These are phyloP conservation scores for Dendropsophus ebraccatus DNA, from an alignment of 2,113 vertebrate species.

Conservation along the genomic window DNA sequence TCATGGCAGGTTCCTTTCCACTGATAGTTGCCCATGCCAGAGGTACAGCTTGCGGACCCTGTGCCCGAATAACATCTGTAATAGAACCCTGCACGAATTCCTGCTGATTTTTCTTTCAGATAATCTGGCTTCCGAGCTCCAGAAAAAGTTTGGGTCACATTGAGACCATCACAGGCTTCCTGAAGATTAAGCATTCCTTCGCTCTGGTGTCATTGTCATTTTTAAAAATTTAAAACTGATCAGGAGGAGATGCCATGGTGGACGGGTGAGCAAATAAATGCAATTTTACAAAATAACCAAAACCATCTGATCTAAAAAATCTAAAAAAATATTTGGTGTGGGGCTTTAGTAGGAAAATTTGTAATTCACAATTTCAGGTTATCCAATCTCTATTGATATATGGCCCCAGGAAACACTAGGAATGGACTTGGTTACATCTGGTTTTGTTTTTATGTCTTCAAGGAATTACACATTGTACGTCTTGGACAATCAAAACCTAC, in stretches of 20 bases:
- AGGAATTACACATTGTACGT: slow-evolving; percentile 83
- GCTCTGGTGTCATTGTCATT: slow-evolving; percentile 77
- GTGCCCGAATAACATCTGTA: too few species aligned
- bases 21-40: too few species aligned
- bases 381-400: not conserved
- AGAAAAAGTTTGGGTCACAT: slow-evolving; percentile 76
- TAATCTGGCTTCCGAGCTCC: slow-evolving; percentile 74
- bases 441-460: not conserved
- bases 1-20: too few species aligned
- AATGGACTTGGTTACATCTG: not conserved
- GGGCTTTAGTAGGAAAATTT: not conserved
- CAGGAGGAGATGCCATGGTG: slow-evolving; percentile 78
- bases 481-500: slow-evolving; percentile 81
- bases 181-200: slow-evolving; percentile 83
- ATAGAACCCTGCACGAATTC: not conserved
- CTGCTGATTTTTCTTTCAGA: slow-evolving; percentile 62
- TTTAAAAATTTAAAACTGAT: slow-evolving; percentile 82
- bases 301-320: too few species aligned
- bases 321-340: too few species aligned
- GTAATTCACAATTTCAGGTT: not conserved
- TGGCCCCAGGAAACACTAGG: not conserved
- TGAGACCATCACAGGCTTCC: slow-evolving; percentile 81
- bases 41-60: too few species aligned
- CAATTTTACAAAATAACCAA: too few species aligned
- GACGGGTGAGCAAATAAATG: slow-evolving; percentile 72